Evolutionary conservation across 1,140 invertebrate genomes (phyloP).

Genomic region (Doryteuthis pealeii): DNA sequence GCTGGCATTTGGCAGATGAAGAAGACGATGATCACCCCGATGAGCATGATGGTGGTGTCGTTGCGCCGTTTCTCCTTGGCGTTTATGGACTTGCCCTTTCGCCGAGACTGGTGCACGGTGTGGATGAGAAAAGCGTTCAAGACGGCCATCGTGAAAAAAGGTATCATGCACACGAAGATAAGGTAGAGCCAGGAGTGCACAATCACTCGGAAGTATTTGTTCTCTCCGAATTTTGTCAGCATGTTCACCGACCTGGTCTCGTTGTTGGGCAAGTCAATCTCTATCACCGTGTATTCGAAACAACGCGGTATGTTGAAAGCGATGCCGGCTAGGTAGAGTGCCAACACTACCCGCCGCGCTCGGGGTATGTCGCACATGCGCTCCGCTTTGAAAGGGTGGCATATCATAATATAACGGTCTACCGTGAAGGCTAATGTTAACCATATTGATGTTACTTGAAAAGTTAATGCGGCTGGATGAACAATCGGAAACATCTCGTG

Average conservation of each 20-base stretch:
- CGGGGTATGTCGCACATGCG: slow-evolving; percentile 48
- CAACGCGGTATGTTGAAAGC: slow-evolving; percentile 55
- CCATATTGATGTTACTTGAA: slow-evolving; percentile 59
- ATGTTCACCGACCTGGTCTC: slow-evolving; percentile 9
- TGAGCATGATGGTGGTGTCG: slow-evolving; percentile 59
- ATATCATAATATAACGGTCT: slow-evolving; percentile 61
- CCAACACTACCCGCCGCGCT: slow-evolving; percentile 48
- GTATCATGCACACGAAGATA: slow-evolving; percentile 55
- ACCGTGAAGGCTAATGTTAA: slow-evolving; percentile 59
- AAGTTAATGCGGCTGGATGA: slow-evolving; percentile 52
- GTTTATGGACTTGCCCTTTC: slow-evolving; percentile 51
- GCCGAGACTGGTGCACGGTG: slow-evolving; percentile 53
- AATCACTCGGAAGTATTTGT: slow-evolving; percentile 45
- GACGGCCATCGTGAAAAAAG: slow-evolving; percentile 53
- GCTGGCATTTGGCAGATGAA: slow-evolving; percentile 59
- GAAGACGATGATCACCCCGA: slow-evolving; percentile 58
- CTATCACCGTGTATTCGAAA: slow-evolving; percentile 54
- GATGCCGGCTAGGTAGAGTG: slow-evolving; percentile 40
- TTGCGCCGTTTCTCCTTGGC: slow-evolving; percentile 54
- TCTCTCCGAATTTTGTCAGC: slow-evolving; percentile 47
- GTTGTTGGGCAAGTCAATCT: slow-evolving; percentile 25
- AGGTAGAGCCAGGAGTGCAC: slow-evolving; percentile 58
- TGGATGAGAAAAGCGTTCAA: slow-evolving; percentile 57
- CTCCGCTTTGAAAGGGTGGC: slow-evolving; percentile 58
- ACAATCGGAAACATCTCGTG: slow-evolving; percentile 52